phyloP scores from a whole-genome alignment of 2,888 invertebrate genomes.

The Lasius fuliginosus region DNA sequence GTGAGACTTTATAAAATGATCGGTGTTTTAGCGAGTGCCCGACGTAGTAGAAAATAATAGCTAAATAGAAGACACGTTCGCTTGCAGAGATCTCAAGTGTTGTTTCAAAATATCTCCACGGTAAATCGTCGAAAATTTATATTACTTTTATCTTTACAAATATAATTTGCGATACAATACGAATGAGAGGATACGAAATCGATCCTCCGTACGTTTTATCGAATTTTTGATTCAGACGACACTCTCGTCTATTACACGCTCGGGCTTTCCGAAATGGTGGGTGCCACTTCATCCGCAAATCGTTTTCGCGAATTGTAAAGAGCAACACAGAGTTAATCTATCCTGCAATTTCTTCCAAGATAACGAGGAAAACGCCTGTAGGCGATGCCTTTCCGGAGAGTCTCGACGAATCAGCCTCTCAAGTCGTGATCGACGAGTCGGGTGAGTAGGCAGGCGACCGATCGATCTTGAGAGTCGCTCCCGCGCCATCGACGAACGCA shows the following conservation, averaged over 20 bases:
- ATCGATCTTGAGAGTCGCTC: constrained; percentile 52
- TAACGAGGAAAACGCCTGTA: constrained; percentile 48
- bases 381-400: constrained; percentile 62
- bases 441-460: constrained; percentile 36
- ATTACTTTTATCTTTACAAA: not conserved
- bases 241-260: not conserved
- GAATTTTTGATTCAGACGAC: not conserved
- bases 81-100: not conserved
- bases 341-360: constrained; percentile 37
- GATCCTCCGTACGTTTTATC: not conserved
- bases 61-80: constrained; percentile 25
- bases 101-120: not conserved
- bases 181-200: not conserved
- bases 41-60: constrained; percentile 3
- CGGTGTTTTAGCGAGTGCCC: constrained; percentile 29
- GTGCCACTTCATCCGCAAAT: not conserved
- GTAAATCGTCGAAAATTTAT: constrained; percentile 13
- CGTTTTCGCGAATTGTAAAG: constrained; percentile 15
- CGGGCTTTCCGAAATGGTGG: no score
- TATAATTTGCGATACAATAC: not conserved
- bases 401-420: constrained; percentile 57
- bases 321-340: constrained; percentile 24
- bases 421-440: constrained; percentile 65
- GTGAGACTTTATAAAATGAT: constrained; percentile 43
- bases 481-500: constrained; percentile 39